Conservation (phyloP, 2,113 vertebrate genomes). For the Jacana jacana region DNA sequence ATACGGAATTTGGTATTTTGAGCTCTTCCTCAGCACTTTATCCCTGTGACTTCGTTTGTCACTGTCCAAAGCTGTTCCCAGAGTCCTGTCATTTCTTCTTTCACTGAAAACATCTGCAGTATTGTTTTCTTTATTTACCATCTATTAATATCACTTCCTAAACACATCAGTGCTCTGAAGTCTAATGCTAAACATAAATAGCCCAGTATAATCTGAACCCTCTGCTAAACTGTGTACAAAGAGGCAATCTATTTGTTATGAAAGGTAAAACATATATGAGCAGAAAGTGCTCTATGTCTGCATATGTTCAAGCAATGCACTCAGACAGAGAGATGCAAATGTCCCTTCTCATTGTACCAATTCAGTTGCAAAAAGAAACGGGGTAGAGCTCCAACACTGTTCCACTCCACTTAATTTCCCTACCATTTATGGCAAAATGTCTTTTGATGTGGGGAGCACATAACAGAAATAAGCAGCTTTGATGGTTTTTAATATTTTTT, state of each 20-base stretch:
- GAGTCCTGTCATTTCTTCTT: neutral
- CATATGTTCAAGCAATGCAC: neutral
- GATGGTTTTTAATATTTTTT: neutral
- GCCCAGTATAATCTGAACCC: neutral
- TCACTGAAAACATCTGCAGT: neutral
- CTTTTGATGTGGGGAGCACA: neutral
- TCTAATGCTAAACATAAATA: neutral
- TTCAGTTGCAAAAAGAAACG: neutral
- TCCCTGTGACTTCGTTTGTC: neutral
- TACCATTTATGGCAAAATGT: neutral
- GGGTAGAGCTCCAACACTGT: neutral
- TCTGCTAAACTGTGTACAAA: neutral
- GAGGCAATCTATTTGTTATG: neutral
- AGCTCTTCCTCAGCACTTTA: neutral
- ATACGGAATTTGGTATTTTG: neutral
- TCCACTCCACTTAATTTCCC: neutral
- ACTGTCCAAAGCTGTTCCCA: neutral
- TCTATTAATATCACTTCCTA: neutral
- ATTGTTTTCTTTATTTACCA: rapidly evolving
- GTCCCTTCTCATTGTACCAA: neutral
- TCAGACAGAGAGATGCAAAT: too few relatives aligned
- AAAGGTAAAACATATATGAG: neutral
- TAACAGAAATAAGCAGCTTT: neutral
- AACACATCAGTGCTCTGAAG: neutral
- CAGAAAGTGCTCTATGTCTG: neutral